These are phyloP conservation scores for Anguilla pacifica DNA, from an alignment of 2,797 vertebrate genomes.

Conservation along the genomic window DNA sequence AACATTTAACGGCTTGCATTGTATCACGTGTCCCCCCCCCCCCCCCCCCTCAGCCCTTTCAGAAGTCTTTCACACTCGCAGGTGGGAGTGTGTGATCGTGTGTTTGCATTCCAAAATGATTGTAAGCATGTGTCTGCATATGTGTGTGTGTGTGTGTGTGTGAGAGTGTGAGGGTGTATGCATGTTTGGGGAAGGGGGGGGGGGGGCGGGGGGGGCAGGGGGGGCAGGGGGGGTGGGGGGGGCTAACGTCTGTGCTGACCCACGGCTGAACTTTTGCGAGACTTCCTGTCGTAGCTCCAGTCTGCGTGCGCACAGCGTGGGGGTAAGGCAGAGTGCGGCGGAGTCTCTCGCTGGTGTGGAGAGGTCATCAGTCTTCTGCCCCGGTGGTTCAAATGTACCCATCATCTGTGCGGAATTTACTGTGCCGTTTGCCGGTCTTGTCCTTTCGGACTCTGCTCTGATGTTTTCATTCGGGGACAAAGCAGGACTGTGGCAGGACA, in stretches of 20 bases:
- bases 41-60: conserved; percentile 38
- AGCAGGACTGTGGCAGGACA: not conserved
- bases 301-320: conserved; percentile 36
- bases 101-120: conserved; percentile 30
- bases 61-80: conserved; percentile 25
- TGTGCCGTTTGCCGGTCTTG: not conserved
- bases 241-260: conserved; percentile 55
- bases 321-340: conserved; percentile 34
- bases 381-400: conserved; percentile 28
- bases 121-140: conserved; percentile 38
- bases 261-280: conserved; percentile 60
- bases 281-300: conserved; percentile 58
- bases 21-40: conserved; percentile 47
- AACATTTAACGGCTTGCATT: conserved; percentile 57
- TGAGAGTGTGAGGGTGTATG: conserved; percentile 34
- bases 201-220: too few species aligned
- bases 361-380: conserved; percentile 29
- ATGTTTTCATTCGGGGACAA: not conserved
- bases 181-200: conserved; percentile 27
- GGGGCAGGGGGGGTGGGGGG: conserved; percentile 40
- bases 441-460: not conserved
- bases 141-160: conserved; percentile 35
- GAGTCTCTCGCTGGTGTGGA: conserved; percentile 15
- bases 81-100: conserved; percentile 39
- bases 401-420: not conserved